These are phyloP conservation scores for Dendropsophus ebraccatus DNA, from an alignment of 2,113 vertebrate genomes.

Conservation along the genomic window DNA sequence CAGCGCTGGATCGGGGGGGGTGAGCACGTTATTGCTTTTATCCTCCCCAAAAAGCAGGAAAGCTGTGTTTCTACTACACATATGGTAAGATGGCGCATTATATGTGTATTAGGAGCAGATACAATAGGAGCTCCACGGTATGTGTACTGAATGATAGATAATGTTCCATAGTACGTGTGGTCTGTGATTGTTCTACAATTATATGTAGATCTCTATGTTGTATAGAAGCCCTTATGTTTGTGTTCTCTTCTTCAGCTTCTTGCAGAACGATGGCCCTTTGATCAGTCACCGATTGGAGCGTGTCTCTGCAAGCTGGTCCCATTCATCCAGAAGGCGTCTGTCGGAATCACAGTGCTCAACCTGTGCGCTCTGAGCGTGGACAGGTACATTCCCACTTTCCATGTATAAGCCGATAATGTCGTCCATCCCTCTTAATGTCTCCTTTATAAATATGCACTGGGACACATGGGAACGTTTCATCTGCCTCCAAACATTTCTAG, in stretches of 20 bases:
- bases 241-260: constrained; percentile 80
- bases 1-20: no score
- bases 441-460: neutral
- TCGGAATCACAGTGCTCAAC: constrained; percentile 96
- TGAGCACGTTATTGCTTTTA: no score
- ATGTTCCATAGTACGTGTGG: no score
- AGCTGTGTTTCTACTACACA: no score
- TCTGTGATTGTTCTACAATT: no score
- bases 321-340: constrained; percentile 96
- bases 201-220: neutral
- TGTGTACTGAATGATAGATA: no score
- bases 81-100: no score
- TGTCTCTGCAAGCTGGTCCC: constrained; percentile 92
- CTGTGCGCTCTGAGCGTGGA: constrained; percentile 96
- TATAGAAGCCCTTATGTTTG: neutral
- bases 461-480: neutral
- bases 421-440: neutral
- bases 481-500: neutral
- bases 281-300: constrained; percentile 74
- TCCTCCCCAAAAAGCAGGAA: no score
- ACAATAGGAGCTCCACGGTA: no score
- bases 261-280: constrained; percentile 81
- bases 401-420: neutral
- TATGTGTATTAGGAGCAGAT: no score
- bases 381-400: constrained; percentile 78